Evolutionary conservation across 2,888 invertebrate species (phyloP).

Genomic region (Xestia sexstrigata): DNA sequence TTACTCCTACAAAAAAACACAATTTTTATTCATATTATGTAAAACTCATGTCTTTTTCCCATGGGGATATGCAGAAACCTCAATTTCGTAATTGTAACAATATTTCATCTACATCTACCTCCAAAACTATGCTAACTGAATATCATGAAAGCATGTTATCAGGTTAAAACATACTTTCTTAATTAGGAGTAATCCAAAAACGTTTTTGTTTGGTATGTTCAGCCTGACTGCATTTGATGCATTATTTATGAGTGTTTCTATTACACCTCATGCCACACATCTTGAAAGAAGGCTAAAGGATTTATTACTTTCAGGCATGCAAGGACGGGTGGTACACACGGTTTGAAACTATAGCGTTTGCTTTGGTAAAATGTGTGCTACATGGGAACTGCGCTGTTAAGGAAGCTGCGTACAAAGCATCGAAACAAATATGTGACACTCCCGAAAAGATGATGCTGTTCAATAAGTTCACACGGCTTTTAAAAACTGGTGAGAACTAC

Average conservation of each 20-base stretch:
- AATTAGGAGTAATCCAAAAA: neutral
- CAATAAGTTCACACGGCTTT: constrained; percentile 89
- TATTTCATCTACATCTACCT: neutral
- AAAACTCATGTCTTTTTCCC: no score
- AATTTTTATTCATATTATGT: no score
- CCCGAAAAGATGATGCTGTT: constrained; percentile 92
- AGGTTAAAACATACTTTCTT: neutral
- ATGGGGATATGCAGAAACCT: no score
- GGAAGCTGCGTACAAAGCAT: constrained; percentile 88
- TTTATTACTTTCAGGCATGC: constrained; percentile 81
- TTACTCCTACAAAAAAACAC: neutral
- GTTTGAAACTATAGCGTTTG: constrained; percentile 91
- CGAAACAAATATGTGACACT: constrained; percentile 90
- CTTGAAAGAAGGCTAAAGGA: constrained; percentile 33
- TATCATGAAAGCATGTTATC: neutral
- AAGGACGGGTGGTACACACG: constrained; percentile 88
- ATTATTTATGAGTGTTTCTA: constrained; percentile 56
- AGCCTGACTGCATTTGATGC: constrained; percentile 20
- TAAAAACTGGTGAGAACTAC: constrained; percentile 82
- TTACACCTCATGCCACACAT: constrained; percentile 19
- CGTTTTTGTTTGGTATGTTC: neutral
- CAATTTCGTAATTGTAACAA: neutral
- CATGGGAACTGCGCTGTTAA: constrained; percentile 83
- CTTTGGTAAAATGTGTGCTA: constrained; percentile 91
- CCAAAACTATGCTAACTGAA: neutral